These are phyloP conservation scores for Sturnira hondurensis DNA, from an alignment of 2,113 vertebrate species.

Conservation along the genomic window DNA sequence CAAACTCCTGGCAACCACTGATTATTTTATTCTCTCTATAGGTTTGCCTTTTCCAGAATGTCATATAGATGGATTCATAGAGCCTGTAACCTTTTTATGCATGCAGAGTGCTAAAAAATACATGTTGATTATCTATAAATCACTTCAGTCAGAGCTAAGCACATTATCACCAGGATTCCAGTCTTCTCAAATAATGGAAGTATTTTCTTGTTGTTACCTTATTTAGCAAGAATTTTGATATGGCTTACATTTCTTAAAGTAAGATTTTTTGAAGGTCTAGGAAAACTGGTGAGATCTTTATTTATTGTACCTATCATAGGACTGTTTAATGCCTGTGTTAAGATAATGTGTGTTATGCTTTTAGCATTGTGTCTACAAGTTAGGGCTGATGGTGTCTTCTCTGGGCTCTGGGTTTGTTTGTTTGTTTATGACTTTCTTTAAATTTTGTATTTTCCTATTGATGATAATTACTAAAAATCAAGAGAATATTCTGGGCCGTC, in stretches of 20 bases:
- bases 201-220: background rate
- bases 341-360: background rate
- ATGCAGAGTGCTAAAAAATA: conserved; percentile 7
- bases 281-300: background rate
- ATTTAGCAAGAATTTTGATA: background rate
- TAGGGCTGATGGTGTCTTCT: background rate
- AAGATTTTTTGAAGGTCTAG: background rate
- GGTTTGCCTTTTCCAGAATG: conserved; percentile 16
- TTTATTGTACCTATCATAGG: background rate
- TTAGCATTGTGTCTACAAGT: background rate
- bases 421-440: background rate
- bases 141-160: background rate
- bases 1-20: background rate
- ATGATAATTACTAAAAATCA: background rate
- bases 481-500: background rate
- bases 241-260: background rate
- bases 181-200: conserved; percentile 25
- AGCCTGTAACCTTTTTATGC: background rate
- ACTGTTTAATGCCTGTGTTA: background rate
- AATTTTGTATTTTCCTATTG: background rate
- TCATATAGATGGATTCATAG: conserved; percentile 20
- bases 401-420: background rate
- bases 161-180: background rate
- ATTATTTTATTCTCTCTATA: background rate
- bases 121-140: conserved; percentile 38